phyloP scores from a whole-genome alignment of 2,888 invertebrate species.

The Apotomis capreana region DNA sequence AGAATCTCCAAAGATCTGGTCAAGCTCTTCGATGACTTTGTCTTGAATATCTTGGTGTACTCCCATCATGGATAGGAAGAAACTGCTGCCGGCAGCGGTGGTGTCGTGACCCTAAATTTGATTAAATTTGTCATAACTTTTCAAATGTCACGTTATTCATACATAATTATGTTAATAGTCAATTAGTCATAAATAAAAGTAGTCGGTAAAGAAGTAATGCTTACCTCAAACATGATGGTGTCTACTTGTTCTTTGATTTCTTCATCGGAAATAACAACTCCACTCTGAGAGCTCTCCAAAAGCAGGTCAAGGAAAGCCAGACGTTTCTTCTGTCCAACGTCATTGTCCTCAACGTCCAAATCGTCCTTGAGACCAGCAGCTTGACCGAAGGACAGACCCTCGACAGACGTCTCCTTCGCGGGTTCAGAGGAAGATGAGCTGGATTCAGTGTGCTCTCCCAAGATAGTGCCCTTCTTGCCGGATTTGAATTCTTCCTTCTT shows the following conservation, averaged over 20 bases:
- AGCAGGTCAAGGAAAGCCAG: slow-evolving; percentile 94
- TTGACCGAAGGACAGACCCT: slow-evolving; percentile 88
- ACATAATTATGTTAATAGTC: not conserved
- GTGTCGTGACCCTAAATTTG: slow-evolving; percentile 88
- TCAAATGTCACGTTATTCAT: too few species aligned
- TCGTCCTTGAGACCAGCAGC: slow-evolving; percentile 90
- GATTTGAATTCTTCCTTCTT: slow-evolving; percentile 89
- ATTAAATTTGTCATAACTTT: too few species aligned
- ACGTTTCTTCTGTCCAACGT: slow-evolving; percentile 91
- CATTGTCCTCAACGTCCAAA: slow-evolving; percentile 90
- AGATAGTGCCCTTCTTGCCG: slow-evolving; percentile 80
- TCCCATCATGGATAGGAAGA: slow-evolving; percentile 90
- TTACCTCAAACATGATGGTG: slow-evolving; percentile 93
- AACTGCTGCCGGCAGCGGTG: slow-evolving; percentile 91
- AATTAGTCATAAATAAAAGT: not conserved
- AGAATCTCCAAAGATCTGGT: slow-evolving; percentile 89
- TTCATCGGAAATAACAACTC: slow-evolving; percentile 87
- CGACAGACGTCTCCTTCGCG: slow-evolving; percentile 76
- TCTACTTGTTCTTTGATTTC: slow-evolving; percentile 93
- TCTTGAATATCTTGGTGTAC: slow-evolving; percentile 88
- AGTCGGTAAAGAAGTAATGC: not conserved
- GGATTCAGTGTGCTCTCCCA: slow-evolving; percentile 55
- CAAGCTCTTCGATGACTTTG: slow-evolving; percentile 88
- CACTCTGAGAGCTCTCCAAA: slow-evolving; percentile 89
- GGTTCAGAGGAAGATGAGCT: slow-evolving; percentile 44